Base-by-base conservation (phyloP, 2,797 vertebrate genomes). In the Pantherophis vulpinus region DNA sequence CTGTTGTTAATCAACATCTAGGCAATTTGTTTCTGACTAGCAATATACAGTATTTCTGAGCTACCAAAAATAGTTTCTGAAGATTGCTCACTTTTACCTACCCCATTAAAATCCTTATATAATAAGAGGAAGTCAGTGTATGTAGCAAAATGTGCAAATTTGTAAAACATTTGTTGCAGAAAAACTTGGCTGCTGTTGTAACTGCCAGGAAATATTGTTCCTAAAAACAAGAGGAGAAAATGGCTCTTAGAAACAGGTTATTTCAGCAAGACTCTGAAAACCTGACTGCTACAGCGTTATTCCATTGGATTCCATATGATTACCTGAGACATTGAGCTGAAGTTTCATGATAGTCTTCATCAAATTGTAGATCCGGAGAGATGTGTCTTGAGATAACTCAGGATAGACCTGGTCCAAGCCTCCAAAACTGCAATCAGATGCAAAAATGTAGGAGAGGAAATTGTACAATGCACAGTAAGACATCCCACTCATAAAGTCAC, bases 111-210 rank as follows among this genome's bases (percentile, higher is more conserved):
- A 47, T 94, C n/a, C 2, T 42, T 59, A 87, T 95, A 95, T 88
- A 93, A 96, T 5, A 29, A 1, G 0, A 51, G 1, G 23, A 96
- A 7, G 20, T 95, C 63, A 9, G 88, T 42, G 56, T 95, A 92
- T 61, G 56, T 61, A n/a, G 93, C 95, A 91, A 93, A 95, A 25
- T 5, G 16, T 16, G 27, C 20, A 91, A 96, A 96, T 18, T 42
- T 91, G 63, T 92, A 93, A 89, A 95, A 95, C 13, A 95, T 56
- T 2, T 86, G 86, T 32, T 91, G 18, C 51, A 96, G 58, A 63
- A 96, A 96, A 3, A 87, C 93, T 89, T 20, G 74, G 79, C 95
- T 97, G 94, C 79, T 90, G 16, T 90, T 92, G 54, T 96, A 97
- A 0, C 92, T 37, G 51, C 42, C 91, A 47, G 93, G 60, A 90